phyloP scores from a whole-genome alignment of 2,888 invertebrate species.

The Unio pictorum region DNA sequence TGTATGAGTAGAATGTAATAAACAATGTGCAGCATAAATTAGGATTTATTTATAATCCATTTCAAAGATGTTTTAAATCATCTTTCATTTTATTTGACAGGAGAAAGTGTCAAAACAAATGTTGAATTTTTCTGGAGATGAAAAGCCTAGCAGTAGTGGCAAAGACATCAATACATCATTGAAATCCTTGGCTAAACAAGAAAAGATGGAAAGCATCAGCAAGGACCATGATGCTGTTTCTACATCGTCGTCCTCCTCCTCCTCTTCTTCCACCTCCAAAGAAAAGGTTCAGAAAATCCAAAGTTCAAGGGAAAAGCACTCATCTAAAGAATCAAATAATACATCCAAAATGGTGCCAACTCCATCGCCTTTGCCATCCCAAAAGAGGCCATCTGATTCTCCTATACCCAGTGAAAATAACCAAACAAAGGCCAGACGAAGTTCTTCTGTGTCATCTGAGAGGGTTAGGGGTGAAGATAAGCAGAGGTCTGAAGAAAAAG shows the following conservation, averaged over 20 bases:
- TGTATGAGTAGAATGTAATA: no score
- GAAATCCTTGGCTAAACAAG: conserved; percentile 7
- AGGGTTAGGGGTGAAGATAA: conserved; percentile 4
- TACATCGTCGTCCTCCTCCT: conserved; percentile 10
- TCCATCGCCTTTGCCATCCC: no score
- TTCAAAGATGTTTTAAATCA: neutral
- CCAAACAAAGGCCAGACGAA: neutral
- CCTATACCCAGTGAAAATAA: no score
- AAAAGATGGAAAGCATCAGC: conserved; percentile 5
- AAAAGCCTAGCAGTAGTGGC: neutral
- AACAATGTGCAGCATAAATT: neutral
- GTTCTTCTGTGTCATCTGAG: no score
- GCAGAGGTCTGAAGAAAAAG: conserved; percentile 10
- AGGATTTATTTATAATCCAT: neutral
- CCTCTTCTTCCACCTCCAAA: conserved; percentile 14
- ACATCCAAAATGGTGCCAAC: no score
- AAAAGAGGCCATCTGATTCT: no score
- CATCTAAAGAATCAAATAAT: conserved; percentile 8
- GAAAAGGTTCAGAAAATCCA: conserved; percentile 5
- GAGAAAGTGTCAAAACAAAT: conserved; percentile 24
- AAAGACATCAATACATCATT: conserved; percentile 10
- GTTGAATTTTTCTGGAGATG: conserved; percentile 25
- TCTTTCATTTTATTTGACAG: conserved; percentile 9
- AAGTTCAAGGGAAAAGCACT: conserved; percentile 20
- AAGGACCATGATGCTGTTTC: conserved; percentile 5